A percentile compares a stretch with the other conserved stretches of the same genome.
Conservation (phyloP, 2,888 invertebrate genomes). For the Linyphia triangularis region DNA sequence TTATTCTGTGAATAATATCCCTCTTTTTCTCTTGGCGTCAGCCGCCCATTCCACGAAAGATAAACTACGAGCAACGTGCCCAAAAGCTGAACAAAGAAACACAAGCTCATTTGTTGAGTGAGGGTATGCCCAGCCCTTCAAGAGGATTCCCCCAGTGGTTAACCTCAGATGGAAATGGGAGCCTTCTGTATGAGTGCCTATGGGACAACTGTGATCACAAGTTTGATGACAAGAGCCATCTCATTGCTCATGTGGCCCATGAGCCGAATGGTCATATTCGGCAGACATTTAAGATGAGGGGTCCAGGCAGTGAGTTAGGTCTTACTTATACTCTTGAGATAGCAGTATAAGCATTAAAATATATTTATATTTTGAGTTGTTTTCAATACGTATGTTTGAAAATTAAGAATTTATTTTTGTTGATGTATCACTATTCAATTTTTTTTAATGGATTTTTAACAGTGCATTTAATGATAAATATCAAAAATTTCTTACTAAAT, state of each 20-base stretch:
- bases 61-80: slow-evolving; percentile 96
- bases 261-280: slow-evolving; percentile 84
- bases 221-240: slow-evolving; percentile 92
- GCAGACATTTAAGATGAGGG: slow-evolving; percentile 76
- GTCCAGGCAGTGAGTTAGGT: slow-evolving; percentile 78
- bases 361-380: too few relatives aligned
- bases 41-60: slow-evolving; percentile 91
- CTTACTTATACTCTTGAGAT: background rate
- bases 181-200: slow-evolving; percentile 87
- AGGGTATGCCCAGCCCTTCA: slow-evolving; percentile 79
- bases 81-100: slow-evolving; percentile 85
- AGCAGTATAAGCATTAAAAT: background rate
- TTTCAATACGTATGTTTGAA: too few relatives aligned
- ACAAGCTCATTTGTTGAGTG: slow-evolving; percentile 77
- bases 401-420: too few relatives aligned
- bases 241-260: slow-evolving; percentile 92
- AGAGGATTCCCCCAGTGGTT: slow-evolving; percentile 78
- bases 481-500: too few relatives aligned
- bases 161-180: slow-evolving; percentile 77
- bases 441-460: too few relatives aligned
- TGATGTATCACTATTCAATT: too few relatives aligned
- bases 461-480: too few relatives aligned
- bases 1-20: too few relatives aligned
- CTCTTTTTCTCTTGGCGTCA: slow-evolving; percentile 90
- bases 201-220: slow-evolving; percentile 97